phyloP scores from a whole-genome alignment of 2,797 vertebrate species.

The Myiotriccus ornatus region DNA sequence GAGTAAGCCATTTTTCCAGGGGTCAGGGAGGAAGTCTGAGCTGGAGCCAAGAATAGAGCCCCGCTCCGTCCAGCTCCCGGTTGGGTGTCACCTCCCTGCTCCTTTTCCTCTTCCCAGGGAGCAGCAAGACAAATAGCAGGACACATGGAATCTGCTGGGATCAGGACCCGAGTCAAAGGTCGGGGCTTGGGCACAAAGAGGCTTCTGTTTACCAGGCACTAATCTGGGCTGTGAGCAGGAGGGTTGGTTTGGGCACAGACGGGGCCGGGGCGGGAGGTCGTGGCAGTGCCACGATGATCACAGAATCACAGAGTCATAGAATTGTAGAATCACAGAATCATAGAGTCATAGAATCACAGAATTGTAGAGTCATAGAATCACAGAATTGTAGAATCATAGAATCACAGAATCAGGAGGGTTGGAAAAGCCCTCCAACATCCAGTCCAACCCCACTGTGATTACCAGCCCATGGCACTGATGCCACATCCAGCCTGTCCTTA shows the following conservation, averaged over 20 bases:
- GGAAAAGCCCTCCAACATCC: too few species aligned
- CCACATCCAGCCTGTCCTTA: too few species aligned
- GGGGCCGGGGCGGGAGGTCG: background rate
- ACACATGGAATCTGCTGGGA: background rate
- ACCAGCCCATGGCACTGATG: too few species aligned
- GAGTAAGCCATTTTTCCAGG: background rate
- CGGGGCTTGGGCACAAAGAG: constrained; percentile 29
- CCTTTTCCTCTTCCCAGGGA: background rate
- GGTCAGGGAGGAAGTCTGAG: background rate
- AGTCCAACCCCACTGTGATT: too few species aligned
- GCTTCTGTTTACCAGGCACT: constrained; percentile 18
- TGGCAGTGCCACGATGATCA: background rate
- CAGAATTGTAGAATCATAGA: too few species aligned
- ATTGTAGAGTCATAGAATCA: too few species aligned
- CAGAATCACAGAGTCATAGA: too few species aligned
- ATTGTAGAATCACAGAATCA: too few species aligned
- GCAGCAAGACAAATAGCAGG: background rate
- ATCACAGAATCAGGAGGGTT: too few species aligned
- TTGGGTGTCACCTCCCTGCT: background rate
- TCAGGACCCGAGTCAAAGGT: constrained; percentile 25
- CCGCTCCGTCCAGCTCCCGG: fast-evolving
- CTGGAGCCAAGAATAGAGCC: constrained; percentile 5
- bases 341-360: too few species aligned
- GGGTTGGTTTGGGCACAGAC: background rate
- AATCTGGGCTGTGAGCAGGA: background rate